phyloP scores from a whole-genome alignment of 2,797 vertebrate species.

The Lepilemur ruficaudatus region DNA sequence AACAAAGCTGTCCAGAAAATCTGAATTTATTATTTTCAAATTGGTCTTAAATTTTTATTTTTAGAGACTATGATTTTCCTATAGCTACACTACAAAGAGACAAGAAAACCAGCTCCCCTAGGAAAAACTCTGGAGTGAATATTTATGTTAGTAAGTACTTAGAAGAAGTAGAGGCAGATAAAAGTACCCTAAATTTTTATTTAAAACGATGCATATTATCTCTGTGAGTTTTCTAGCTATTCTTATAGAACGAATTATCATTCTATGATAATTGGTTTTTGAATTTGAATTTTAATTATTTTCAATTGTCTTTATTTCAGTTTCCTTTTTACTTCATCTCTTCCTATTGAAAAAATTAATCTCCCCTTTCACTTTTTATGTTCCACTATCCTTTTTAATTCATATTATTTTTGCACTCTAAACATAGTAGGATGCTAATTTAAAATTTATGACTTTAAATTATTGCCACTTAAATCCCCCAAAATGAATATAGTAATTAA shows the following conservation, averaged over 20 bases:
- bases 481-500: background rate
- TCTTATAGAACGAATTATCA: background rate
- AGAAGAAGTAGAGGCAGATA: slow-evolving; percentile 9
- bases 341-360: background rate
- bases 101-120: background rate
- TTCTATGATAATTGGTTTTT: background rate
- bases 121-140: slow-evolving; percentile 4
- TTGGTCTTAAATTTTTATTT: slow-evolving; percentile 58
- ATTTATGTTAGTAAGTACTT: slow-evolving; percentile 27
- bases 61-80: slow-evolving; percentile 28
- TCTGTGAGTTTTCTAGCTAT: background rate
- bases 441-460: background rate
- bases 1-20: slow-evolving; percentile 36
- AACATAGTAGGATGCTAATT: background rate
- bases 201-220: background rate
- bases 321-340: background rate
- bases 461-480: background rate
- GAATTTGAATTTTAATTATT: background rate
- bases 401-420: background rate
- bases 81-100: background rate
- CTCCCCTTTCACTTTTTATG: background rate
- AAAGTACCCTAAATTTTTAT: slow-evolving; percentile 6
- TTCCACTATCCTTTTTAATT: background rate
- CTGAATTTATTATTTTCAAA: slow-evolving; percentile 61
- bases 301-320: background rate